Base-by-base conservation (phyloP, 2,113 vertebrate genomes). In the Aldabrachelys gigantea region DNA sequence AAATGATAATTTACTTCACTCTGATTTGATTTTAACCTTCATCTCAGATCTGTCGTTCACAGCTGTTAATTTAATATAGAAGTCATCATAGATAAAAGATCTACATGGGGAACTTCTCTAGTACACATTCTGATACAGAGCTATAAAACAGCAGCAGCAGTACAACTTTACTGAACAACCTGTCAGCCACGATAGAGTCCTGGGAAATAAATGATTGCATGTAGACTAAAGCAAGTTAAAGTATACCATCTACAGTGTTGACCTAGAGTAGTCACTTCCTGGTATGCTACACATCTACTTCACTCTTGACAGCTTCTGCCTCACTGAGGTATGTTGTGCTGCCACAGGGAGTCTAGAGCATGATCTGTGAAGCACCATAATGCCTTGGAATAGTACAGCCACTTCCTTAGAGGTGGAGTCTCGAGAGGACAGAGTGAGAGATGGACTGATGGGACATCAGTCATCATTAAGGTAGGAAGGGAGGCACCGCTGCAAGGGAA, bases 291-390 rank as follows among this genome's bases (percentile, higher is more conserved):
- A 17, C 0, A 0, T 27, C 38, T 21, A 2, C 65, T 53, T 80
- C 24, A 0, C 4, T 79, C 69, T 41, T 1, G 5, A 52, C 54
- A 72, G 50, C 38, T 88, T 16, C 31, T 85, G 22, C 49, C n/a
- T 59, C 41, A 47, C 10, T 41, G 49, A 25, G 0, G 0, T 25
- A 6, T 1, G 1, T 27, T 1, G 0, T 47, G 65, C 19, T 78
- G 27, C 80, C 1, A 4, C 11, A 72, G 47, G 14, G 65, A 72
- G 49, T 47, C 79, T 76, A 41, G n/a, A 81, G 27, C 3, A 2
- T 65, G 87, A n/a, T 9, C 13, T 17, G 35, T 38, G 54, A 57
- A 8, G 7, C 11, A 10, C 49, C 2, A 6, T 44, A 24, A 0
- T 78, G 75, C 35, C 84, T 79, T 44, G 75, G 41, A 78, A 25